These are phyloP conservation scores for Leuciscus idus DNA, from an alignment of 2,113 vertebrate species.

Conservation along the genomic window DNA sequence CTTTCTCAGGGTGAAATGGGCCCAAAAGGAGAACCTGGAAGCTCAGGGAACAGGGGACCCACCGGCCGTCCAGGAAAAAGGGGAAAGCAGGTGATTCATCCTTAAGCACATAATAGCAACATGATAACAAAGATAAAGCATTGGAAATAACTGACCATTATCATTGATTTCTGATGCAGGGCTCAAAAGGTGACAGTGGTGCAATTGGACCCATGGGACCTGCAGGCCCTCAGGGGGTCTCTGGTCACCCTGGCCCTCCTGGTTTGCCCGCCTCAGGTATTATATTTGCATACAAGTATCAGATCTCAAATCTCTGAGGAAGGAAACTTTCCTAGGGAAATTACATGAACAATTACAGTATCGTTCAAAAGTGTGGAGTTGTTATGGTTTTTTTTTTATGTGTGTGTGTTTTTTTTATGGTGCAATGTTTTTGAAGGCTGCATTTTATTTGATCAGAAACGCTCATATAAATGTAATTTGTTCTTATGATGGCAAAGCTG, in stretches of 20 bases:
- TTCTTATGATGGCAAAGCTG: no score
- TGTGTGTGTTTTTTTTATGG: no score
- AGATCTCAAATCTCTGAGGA: neutral
- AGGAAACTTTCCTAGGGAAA: neutral
- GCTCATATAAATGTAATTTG: no score
- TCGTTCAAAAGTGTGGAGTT: no score
- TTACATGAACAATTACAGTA: neutral
- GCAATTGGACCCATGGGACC: constrained; percentile 84
- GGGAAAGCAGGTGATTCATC: constrained; percentile 88
- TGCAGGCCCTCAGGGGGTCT: constrained; percentile 85
- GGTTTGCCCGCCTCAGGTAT: constrained; percentile 87
- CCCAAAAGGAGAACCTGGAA: constrained; percentile 92
- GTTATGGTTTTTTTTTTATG: no score
- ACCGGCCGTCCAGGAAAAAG: constrained; percentile 95
- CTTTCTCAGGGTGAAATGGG: constrained; percentile 92
- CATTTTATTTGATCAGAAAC: no score
- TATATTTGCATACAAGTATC: constrained; percentile 34
- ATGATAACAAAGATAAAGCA: neutral
- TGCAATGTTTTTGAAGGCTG: no score
- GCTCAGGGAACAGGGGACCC: constrained; percentile 90
- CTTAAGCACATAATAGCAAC: neutral
- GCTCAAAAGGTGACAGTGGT: constrained; percentile 87
- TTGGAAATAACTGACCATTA: neutral
- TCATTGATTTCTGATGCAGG: constrained; percentile 72
- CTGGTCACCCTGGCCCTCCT: constrained; percentile 87